Percentiles rank a stretch among this genome's conserved stretches.
Conservation (phyloP, 2,888 invertebrate species). For the Cataglyphis cursor region DNA sequence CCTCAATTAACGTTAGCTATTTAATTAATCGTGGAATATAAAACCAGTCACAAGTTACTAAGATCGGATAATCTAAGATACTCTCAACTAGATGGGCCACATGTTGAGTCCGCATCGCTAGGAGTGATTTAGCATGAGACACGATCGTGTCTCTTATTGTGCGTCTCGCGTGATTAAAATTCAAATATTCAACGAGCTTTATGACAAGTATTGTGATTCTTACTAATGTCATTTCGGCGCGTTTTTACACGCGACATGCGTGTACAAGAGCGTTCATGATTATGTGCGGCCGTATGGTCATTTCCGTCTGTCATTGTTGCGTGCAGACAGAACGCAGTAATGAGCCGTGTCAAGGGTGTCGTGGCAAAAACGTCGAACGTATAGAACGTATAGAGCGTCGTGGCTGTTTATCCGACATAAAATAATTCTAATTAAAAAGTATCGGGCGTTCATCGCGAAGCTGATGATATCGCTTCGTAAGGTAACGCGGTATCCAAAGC, state of each 20-base stretch:
- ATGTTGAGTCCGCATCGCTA: neutral
- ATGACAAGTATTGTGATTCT: neutral
- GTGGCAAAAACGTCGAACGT: neutral
- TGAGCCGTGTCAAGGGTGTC: neutral
- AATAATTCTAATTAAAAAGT: neutral
- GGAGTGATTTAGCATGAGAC: neutral
- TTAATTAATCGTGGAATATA: slow-evolving; percentile 18
- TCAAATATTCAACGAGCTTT: neutral
- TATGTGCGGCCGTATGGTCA: neutral
- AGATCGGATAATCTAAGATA: neutral
- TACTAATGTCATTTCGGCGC: neutral
- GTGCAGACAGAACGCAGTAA: neutral
- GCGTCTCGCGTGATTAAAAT: neutral
- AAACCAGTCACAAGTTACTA: neutral
- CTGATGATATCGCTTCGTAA: neutral
- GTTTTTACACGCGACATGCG: neutral
- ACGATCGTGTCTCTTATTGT: neutral
- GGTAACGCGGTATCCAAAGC: neutral
- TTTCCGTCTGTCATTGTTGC: neutral
- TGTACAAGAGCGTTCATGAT: neutral
- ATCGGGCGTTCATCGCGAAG: neutral
- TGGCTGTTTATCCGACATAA: neutral
- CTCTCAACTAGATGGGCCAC: neutral
- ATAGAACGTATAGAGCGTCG: neutral
- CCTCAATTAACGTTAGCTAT: slow-evolving; percentile 19